Base-by-base conservation (phyloP, 2,888 invertebrate species). In the Coremacera marginata region DNA sequence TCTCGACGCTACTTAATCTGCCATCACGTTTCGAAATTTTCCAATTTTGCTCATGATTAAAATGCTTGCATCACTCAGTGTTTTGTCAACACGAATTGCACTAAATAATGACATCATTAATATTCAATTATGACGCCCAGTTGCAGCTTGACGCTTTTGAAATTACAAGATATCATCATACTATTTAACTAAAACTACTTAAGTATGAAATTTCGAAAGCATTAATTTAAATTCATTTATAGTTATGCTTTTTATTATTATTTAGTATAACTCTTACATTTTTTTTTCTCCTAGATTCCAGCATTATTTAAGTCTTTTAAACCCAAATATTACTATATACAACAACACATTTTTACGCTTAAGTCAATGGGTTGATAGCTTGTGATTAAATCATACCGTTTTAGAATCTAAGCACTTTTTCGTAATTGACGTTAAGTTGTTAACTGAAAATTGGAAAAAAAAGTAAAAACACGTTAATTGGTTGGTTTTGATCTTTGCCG, bases 401-500 rank as follows among this genome's bases (percentile, higher is more conserved):
- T 62, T 11, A 44, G 62, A 27, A 49, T 25, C 11, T 14, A 25
- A 52, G 19, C 73, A 73, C 52, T 52, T 73, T 52, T n/a, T 34
- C 31, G 49, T 31, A 63, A 73, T 73, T 65, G 65, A 52, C 73
- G 65, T 22, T 22, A 14, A 37, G 37, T 60, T 62, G 22, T 63
- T 73, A 62, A 44, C 14, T 44, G 14, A 44, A 44, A 44, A 44
- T 2, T 37, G n/a, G n/a, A n/a, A 8, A 37, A 37, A 44, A 44
- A 44, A 49, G 19, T 27, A 49, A 19, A 63, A 22, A n/a, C 51
- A 22, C 14, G 37, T 67, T 44, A 60, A 60, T 60, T 60, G 25
- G 72, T 25, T 31, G 2, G 44, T 34, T 73, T 73, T 73, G 65
- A 73, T 73, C 51, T 73, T 63, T 37, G 52, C 73, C 63, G 63